Evolutionary conservation across 2,797 vertebrate genomes (phyloP), one percentile per base, ranked within the genome.

Genomic region (Coregonus ussuriensis): DNA sequence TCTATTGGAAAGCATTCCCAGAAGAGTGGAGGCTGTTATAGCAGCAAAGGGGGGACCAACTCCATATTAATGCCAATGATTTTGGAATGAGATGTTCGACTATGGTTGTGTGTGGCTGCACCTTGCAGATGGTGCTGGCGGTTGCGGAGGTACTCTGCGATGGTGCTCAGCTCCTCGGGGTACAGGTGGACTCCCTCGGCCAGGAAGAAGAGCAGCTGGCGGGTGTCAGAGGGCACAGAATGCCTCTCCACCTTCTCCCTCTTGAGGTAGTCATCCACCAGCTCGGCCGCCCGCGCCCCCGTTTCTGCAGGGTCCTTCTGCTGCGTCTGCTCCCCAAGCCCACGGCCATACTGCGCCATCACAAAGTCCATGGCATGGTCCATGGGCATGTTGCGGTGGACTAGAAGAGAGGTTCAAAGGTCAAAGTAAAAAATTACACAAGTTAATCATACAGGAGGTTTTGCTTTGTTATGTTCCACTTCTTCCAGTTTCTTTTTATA

Each of bases 321-420:
- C 0, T 86, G 87, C 76, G 89, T 84, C 68, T 16, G 77, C 86
- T 77, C 80, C 87, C 70, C 52, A 0, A 87, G 89, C 21, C 89
- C 74, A 2, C 83, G 94, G 76, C 89, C 85, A 78, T 92, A 91
- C 88, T 94, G 93, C 4, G 89, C 85, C 69, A 84, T 86, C 74
- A 92, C 71, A 63, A 96, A 90, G 85, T 93, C 88, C 93, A 94
- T 82, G 25, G 93, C 94, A 82, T 95, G 94, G 80, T 97, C 94
- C 91, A 94, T 93, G 81, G 94, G 93, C 94, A 94, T 88, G 79
- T 94, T 94, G 79, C 86, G 88, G 83, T 94, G 92, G 85, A 94
- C 95, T 93, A 85, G 56, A 80, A 91, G 79, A 85, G 33, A 31
- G 15, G 6, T 59, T 75, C 72, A n/a, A 6, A 7, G 63, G 77